Evolutionary conservation across 2,888 invertebrate species (phyloP).

Genomic region (Oscheius sp.): DNA sequence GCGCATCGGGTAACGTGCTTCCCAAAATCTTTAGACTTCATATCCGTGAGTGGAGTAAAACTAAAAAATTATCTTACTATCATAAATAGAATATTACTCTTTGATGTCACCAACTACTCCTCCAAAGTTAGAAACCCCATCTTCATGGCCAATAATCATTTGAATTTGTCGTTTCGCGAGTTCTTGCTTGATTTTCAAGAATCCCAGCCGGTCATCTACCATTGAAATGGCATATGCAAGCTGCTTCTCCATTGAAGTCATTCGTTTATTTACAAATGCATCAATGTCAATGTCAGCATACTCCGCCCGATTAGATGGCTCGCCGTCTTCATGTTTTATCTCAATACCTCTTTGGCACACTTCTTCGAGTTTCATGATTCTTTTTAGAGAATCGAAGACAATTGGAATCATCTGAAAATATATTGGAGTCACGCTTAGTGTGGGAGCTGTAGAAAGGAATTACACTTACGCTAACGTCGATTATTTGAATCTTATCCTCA

Average conservation of each 20-base stretch:
- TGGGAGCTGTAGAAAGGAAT: too few species aligned
- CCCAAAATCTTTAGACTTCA: conserved; percentile 15
- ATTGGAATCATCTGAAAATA: too few species aligned
- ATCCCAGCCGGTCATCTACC: conserved; percentile 62
- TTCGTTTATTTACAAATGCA: too few species aligned
- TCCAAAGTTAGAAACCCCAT: conserved; percentile 60
- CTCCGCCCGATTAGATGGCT: too few species aligned
- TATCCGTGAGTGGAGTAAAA: not conserved
- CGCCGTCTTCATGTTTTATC: too few species aligned
- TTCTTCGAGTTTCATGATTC: conserved; percentile 17
- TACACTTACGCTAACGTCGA: conserved; percentile 25
- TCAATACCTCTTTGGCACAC: too few species aligned
- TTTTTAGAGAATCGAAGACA: conserved; percentile 11
- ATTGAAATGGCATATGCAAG: conserved; percentile 54
- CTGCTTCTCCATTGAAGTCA: conserved; percentile 29
- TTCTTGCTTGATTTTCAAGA: conserved; percentile 53
- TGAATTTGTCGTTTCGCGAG: conserved; percentile 52
- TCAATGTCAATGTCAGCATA: too few species aligned
- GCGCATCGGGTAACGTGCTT: conserved; percentile 42
- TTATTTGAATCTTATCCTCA: conserved; percentile 34
- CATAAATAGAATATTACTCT: conserved; percentile 36
- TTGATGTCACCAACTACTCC: conserved; percentile 54
- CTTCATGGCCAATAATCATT: conserved; percentile 36
- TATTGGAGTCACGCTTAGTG: too few species aligned
- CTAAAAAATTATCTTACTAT: not conserved